These are phyloP conservation scores for Alcis repandata DNA, from an alignment of 2,888 invertebrate genomes.

Conservation along the genomic window DNA sequence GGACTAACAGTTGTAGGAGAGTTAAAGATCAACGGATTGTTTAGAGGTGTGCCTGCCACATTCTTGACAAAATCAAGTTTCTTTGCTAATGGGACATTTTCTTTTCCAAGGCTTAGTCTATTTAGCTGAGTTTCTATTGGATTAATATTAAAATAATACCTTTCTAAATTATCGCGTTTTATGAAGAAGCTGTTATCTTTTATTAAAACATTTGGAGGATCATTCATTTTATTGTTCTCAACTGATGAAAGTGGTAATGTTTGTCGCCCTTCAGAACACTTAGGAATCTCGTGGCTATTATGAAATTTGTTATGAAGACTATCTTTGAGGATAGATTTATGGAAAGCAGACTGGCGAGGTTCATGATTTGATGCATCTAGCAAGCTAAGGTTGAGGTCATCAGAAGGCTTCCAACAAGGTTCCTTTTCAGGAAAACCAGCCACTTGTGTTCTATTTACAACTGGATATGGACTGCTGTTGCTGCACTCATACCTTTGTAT, in stretches of 20 bases:
- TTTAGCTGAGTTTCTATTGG: slow-evolving; percentile 60
- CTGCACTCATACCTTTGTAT: slow-evolving; percentile 71
- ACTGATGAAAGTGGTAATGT: slow-evolving; percentile 53
- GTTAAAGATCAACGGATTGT: slow-evolving; percentile 17
- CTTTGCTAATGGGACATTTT: slow-evolving; percentile 63
- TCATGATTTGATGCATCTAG: slow-evolving; percentile 65
- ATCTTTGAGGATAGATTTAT: slow-evolving; percentile 48
- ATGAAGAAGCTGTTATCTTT: slow-evolving; percentile 74
- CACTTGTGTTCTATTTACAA: slow-evolving; percentile 64
- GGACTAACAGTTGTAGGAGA: slow-evolving; percentile 16
- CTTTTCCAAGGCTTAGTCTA: slow-evolving; percentile 64
- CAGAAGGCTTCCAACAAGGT: slow-evolving; percentile 64
- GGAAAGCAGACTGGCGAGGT: slow-evolving; percentile 51
- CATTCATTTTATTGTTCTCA: slow-evolving; percentile 49
- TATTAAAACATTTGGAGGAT: slow-evolving; percentile 59
- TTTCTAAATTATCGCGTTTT: slow-evolving; percentile 64
- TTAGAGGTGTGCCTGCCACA: not conserved
- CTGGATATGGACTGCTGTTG: slow-evolving; percentile 73
- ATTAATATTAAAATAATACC: slow-evolving; percentile 51
- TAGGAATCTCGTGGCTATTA: not conserved
- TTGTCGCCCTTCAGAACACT: slow-evolving; percentile 19
- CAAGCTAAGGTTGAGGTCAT: slow-evolving; percentile 76
- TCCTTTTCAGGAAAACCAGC: slow-evolving; percentile 45
- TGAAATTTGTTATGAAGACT: slow-evolving; percentile 33
- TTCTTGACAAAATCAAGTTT: slow-evolving; percentile 62